Evolutionary conservation across 2,888 invertebrate species (phyloP).

Genomic region (Acronicta leporina): DNA sequence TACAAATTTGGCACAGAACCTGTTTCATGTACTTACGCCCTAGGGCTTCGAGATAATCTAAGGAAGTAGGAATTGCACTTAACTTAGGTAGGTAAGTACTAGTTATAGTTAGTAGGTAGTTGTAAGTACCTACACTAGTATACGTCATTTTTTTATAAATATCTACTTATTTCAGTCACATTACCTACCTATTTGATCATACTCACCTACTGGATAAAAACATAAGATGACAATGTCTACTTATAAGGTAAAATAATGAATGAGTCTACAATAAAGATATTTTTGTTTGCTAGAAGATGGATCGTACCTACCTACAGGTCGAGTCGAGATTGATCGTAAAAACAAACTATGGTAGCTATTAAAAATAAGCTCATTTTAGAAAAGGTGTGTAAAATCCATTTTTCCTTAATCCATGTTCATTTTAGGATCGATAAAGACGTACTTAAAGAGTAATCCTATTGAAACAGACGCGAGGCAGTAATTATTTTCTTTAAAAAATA

Average conservation of each 20-base stretch:
- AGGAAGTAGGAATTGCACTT: no score
- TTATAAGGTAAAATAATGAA: neutral
- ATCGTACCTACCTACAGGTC: slow-evolving; percentile 12
- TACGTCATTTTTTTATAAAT: no score
- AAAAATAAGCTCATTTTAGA: neutral
- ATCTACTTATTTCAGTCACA: no score
- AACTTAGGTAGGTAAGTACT: no score
- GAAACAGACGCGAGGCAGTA: neutral
- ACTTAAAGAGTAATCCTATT: slow-evolving; percentile 4
- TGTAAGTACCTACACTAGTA: no score
- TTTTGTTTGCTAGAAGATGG: slow-evolving; percentile 25
- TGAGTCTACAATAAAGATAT: slow-evolving; percentile 1
- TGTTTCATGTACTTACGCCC: neutral
- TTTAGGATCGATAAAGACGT: neutral
- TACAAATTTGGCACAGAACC: slow-evolving; percentile 20
- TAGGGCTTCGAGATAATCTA: neutral
- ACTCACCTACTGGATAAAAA: no score
- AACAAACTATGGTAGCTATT: neutral
- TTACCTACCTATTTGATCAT: no score
- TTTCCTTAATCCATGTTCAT: neutral
- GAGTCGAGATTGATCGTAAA: slow-evolving; percentile 32
- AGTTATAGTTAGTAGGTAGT: no score
- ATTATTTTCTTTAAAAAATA: slow-evolving; percentile 25
- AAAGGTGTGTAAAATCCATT: neutral
- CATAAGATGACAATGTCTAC: neutral